A percentile compares a stretch with the other conserved stretches of the same genome.
phyloP scores from a whole-genome alignment of 2,113 vertebrate species.

The Prietella phreatophila region DNA sequence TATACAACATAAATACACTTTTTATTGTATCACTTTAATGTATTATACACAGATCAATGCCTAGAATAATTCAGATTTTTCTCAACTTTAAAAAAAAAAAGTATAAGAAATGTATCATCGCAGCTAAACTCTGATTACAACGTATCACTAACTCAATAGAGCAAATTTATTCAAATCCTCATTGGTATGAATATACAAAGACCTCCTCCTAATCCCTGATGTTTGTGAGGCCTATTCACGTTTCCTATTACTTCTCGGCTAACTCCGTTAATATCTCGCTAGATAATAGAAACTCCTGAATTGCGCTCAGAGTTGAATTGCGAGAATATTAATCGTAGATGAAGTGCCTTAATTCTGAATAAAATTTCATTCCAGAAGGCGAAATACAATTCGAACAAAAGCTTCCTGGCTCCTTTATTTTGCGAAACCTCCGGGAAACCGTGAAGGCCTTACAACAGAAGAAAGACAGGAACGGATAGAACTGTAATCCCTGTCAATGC shows the following conservation, averaged over 20 bases:
- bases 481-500: conserved; percentile 78
- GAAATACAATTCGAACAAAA: conserved; percentile 64
- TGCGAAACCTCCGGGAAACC: conserved; percentile 72
- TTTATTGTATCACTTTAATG: not conserved
- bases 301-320: conserved; percentile 65
- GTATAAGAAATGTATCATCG: conserved; percentile 56
- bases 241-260: conserved; percentile 46
- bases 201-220: conserved; percentile 64
- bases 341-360: conserved; percentile 70
- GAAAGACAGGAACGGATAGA: conserved; percentile 74
- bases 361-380: conserved; percentile 73
- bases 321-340: conserved; percentile 79
- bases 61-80: conserved; percentile 54
- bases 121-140: conserved; percentile 70
- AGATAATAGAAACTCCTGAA: conserved; percentile 61
- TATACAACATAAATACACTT: not conserved
- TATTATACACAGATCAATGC: not conserved
- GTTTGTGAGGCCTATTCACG: conserved; percentile 57
- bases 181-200: conserved; percentile 61
- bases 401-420: conserved; percentile 62
- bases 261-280: conserved; percentile 57
- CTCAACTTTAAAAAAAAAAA: conserved; percentile 45
- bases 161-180: conserved; percentile 71
- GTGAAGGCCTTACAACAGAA: conserved; percentile 70
- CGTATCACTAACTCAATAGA: conserved; percentile 65